A percentile compares a stretch with the other conserved stretches of the same genome.
These are phyloP conservation scores for Morus bassanus DNA, from an alignment of 2,797 vertebrate species.

Conservation along the genomic window DNA sequence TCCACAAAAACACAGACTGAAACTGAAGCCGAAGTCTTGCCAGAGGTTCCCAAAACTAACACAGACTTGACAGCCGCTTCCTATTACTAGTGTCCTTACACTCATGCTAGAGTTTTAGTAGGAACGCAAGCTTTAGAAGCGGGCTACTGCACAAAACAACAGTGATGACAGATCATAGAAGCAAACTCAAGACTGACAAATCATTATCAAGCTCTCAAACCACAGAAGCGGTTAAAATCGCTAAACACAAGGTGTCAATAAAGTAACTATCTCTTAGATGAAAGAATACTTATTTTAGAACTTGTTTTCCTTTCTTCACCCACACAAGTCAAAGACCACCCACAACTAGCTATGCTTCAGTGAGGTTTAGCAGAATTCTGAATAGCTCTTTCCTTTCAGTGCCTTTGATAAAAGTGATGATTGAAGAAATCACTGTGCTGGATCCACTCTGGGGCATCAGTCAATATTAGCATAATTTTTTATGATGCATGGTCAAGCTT, in stretches of 20 bases:
- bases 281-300: neutral
- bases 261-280: neutral
- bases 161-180: neutral
- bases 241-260: neutral
- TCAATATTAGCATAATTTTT: neutral
- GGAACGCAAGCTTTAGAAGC: neutral
- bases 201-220: neutral
- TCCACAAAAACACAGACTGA: neutral
- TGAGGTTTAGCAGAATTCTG: neutral
- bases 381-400: neutral
- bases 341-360: neutral
- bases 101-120: neutral
- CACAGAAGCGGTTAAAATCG: neutral
- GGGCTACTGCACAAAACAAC: neutral
- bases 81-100: neutral
- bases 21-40: neutral
- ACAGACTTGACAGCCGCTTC: neutral
- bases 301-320: neutral
- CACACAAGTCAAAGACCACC: neutral
- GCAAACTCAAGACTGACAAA: neutral
- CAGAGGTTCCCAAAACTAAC: neutral
- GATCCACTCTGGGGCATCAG: neutral
- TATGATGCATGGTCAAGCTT: neutral
- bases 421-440: neutral
- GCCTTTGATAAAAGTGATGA: neutral